Conservation (phyloP, 2,888 invertebrate genomes). For the Drosophila peninsularis region DNA sequence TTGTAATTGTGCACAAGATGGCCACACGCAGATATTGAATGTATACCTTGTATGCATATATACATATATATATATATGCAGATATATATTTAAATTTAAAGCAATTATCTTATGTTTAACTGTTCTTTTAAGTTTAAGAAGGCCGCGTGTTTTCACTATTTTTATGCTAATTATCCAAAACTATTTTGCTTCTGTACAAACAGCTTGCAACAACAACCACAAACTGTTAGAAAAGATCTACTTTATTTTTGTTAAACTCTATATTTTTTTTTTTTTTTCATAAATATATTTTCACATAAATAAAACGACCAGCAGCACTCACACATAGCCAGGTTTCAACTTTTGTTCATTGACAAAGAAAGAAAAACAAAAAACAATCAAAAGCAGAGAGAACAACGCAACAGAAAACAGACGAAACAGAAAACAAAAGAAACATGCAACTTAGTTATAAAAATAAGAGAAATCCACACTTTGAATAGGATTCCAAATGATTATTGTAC, state of each 20-base stretch:
- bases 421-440: slow-evolving; percentile 7
- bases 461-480: slow-evolving; percentile 34
- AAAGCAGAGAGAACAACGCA: slow-evolving; percentile 41
- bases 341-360: slow-evolving; percentile 42
- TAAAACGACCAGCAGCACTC: slow-evolving; percentile 16
- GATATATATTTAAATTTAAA: slow-evolving; percentile 11
- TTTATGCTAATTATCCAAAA: slow-evolving; percentile 27
- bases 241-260: not conserved
- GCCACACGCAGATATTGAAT: slow-evolving; percentile 10
- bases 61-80: slow-evolving; percentile 1
- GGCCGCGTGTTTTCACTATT: slow-evolving; percentile 34
- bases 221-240: not conserved
- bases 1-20: not conserved
- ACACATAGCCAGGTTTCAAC: slow-evolving; percentile 70
- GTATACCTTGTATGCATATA: not conserved
- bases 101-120: slow-evolving; percentile 28
- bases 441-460: slow-evolving; percentile 20
- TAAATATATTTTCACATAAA: not conserved
- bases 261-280: not conserved
- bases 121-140: slow-evolving; percentile 19
- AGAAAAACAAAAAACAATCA: slow-evolving; percentile 29
- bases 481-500: slow-evolving; percentile 48
- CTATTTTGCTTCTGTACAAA: slow-evolving; percentile 26
- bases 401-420: slow-evolving; percentile 8
- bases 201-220: not conserved